Base-by-base conservation (phyloP, 2,888 invertebrate genomes). In the Darwinula stevensoni region DNA sequence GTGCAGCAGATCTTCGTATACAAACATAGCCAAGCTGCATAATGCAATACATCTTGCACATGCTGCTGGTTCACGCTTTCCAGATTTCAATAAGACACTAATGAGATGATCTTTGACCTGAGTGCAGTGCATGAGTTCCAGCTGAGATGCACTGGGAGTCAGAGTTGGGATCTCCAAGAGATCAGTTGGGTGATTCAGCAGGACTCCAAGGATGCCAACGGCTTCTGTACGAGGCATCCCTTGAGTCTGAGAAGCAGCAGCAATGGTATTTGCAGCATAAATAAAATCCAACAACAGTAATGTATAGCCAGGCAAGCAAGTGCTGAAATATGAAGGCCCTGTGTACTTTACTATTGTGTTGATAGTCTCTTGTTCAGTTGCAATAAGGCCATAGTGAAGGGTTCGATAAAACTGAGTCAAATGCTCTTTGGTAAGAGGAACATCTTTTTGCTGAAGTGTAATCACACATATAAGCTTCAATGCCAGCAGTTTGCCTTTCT, bases 41-140 rank as follows among this genome's bases (percentile, higher is more conserved):
- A 88, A 59, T 18, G 84, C 80, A 39, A 84, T 69, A 45, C 78
- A 80, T 38, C 86, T 64, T 16, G 84, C 84, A 44, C 68, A 63
- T 13, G 71, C 76, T 32, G 74, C 70, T 35, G 80, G 78, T 54
- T 88, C 88, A 30, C 72, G 63, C 35, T 78, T 68, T 16, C 84
- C 82, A 43, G 76, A 72, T 44, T 75, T 66, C 41, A 88, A 57
- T 34, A 88, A 61, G 42, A 84, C 74, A 47, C 70, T 71, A 27
- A 86, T 61, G 33, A 84, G 69, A 47, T 76, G 74, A 51, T 86
- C 82, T 72, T 74, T 11, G 9, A n/a, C 22, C 6, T 18, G 6
- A 44, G 36, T 34, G n/a, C n/a, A n/a, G n/a, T n/a, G n/a, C n/a
- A n/a, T n/a, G n/a, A n/a, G n/a, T n/a, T n/a, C n/a, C n/a, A n/a